Evolutionary conservation across 2,797 vertebrate species (phyloP).

Genomic region (Zenarchopterus dispar): DNA sequence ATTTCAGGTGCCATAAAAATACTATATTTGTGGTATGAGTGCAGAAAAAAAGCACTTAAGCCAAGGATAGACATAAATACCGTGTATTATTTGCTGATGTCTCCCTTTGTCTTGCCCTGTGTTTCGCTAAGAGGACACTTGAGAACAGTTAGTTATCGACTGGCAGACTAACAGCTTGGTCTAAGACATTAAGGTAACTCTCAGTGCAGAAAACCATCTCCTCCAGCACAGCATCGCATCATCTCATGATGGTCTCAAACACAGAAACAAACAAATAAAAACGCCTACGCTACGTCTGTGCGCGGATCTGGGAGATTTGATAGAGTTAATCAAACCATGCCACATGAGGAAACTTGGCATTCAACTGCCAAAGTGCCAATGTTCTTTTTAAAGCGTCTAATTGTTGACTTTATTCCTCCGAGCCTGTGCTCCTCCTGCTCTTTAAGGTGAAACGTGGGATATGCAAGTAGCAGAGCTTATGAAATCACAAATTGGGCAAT

Average conservation of each 20-base stretch:
- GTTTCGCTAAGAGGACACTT: conserved; percentile 34
- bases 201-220: conserved; percentile 22
- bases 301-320: conserved; percentile 19
- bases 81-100: conserved; percentile 12
- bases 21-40: conserved; percentile 30
- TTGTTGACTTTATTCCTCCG: conserved; percentile 34
- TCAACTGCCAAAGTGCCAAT: conserved; percentile 30
- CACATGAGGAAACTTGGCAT: conserved; percentile 1
- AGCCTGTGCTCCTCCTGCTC: conserved; percentile 29
- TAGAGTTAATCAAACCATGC: conserved; percentile 21
- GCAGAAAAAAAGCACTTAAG: conserved; percentile 22
- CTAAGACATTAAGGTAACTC: conserved; percentile 33
- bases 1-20: not conserved
- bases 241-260: conserved; percentile 1
- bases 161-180: conserved; percentile 40
- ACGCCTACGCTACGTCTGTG: conserved; percentile 19
- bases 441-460: conserved; percentile 14
- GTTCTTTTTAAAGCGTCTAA: conserved; percentile 39
- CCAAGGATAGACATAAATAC: conserved; percentile 33
- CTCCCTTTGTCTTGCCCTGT: not conserved
- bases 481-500: conserved; percentile 57
- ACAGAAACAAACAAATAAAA: conserved; percentile 32
- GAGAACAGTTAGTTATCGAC: conserved; percentile 55
- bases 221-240: conserved; percentile 38
- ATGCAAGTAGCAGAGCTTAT: conserved; percentile 49